These are phyloP conservation scores for Scolopax bukidnonensis DNA, from an alignment of 2,797 vertebrate species.

Conservation along the genomic window DNA sequence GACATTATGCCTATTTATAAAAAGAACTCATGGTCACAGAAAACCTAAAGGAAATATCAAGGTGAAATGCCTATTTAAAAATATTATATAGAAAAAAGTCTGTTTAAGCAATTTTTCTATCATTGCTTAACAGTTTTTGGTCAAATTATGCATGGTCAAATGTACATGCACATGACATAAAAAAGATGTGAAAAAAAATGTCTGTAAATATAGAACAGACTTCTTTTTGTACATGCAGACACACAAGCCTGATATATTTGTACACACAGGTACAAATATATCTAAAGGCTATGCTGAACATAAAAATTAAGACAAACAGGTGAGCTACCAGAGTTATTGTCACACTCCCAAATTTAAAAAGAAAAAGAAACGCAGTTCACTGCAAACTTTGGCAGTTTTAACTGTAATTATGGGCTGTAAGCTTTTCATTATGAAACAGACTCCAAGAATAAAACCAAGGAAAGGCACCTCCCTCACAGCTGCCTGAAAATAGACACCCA, in stretches of 20 bases:
- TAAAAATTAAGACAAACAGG: background rate
- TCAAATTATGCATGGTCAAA: background rate
- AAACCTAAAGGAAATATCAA: background rate
- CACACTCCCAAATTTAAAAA: background rate
- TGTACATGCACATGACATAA: background rate
- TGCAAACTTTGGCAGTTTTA: background rate
- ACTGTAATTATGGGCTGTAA: background rate
- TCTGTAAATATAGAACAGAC: background rate
- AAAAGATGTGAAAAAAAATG: background rate
- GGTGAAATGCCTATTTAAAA: background rate
- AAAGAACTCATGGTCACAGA: background rate
- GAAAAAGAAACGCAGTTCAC: background rate
- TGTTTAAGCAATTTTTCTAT: background rate
- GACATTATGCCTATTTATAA: background rate
- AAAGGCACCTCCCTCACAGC: background rate
- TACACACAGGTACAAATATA: background rate
- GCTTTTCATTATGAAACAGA: background rate
- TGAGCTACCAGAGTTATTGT: background rate
- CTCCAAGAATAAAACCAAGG: background rate
- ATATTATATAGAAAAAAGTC: background rate
- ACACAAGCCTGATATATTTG: too few species aligned
- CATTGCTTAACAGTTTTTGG: background rate
- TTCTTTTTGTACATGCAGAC: background rate
- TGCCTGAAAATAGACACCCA: constrained; percentile 10
- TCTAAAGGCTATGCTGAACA: background rate